Percentiles rank a stretch among this genome's conserved stretches.
Conservation (phyloP, 2,113 vertebrate genomes). For the Spheniscus mendiculus region DNA sequence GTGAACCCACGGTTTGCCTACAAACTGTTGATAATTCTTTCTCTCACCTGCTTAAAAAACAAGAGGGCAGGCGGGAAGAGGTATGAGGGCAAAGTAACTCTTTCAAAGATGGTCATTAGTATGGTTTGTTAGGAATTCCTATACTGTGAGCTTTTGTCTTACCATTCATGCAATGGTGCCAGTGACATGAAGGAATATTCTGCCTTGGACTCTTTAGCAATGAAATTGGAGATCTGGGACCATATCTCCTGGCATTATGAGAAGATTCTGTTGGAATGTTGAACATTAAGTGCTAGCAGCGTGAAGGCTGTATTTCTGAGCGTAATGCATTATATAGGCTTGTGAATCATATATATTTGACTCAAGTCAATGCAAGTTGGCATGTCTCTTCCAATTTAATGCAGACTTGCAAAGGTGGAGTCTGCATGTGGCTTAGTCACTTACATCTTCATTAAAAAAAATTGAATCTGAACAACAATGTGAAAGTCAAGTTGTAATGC, state of each 20-base stretch:
- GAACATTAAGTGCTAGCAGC: neutral
- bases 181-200: neutral
- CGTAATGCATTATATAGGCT: neutral
- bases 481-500: neutral
- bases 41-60: neutral
- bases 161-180: neutral
- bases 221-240: neutral
- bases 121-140: neutral
- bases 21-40: neutral
- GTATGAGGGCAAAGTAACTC: neutral
- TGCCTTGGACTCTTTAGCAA: neutral
- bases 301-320: neutral
- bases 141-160: neutral
- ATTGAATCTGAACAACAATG: fast-evolving
- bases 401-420: neutral
- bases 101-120: neutral
- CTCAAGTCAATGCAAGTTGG: neutral
- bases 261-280: neutral
- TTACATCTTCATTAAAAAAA: neutral
- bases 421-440: neutral
- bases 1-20: neutral
- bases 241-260: neutral
- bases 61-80: too few species aligned
- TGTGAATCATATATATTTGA: neutral
- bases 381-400: neutral